Percentiles rank a stretch among this genome's conserved stretches.
Conservation (phyloP, 2,113 vertebrate species). For the Pogona vitticeps region DNA sequence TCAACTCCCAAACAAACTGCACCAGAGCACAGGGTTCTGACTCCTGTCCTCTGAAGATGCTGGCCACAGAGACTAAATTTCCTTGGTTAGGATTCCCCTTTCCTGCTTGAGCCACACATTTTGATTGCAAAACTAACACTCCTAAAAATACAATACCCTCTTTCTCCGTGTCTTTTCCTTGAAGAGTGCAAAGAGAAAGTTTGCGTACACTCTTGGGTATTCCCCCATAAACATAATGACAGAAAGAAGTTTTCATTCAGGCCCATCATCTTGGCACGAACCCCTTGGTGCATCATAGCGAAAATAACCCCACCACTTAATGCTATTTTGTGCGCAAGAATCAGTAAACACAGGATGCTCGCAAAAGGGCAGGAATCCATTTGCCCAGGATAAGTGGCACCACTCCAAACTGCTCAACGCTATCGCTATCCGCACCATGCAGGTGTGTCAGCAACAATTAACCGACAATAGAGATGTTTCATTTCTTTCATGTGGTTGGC, state of each 20-base stretch:
- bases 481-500: constrained; percentile 8
- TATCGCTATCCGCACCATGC: neutral
- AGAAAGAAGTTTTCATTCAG: neutral
- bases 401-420: neutral
- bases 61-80: too few species aligned
- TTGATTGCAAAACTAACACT: too few species aligned
- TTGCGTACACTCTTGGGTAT: neutral
- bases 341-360: neutral
- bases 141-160: too few species aligned
- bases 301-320: neutral
- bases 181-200: too few species aligned
- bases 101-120: too few species aligned
- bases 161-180: too few species aligned
- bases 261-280: neutral
- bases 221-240: neutral
- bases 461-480: neutral
- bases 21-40: too few species aligned
- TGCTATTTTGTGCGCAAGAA: neutral
- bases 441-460: neutral
- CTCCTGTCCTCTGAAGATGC: too few species aligned
- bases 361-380: accelerated
- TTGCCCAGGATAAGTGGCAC: neutral
- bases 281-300: accelerated
- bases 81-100: too few species aligned
- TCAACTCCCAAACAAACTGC: too few species aligned